Evolutionary conservation across 2,888 invertebrate species (phyloP), one percentile per base, ranked within the genome.

Genomic region (Nomada flava): DNA sequence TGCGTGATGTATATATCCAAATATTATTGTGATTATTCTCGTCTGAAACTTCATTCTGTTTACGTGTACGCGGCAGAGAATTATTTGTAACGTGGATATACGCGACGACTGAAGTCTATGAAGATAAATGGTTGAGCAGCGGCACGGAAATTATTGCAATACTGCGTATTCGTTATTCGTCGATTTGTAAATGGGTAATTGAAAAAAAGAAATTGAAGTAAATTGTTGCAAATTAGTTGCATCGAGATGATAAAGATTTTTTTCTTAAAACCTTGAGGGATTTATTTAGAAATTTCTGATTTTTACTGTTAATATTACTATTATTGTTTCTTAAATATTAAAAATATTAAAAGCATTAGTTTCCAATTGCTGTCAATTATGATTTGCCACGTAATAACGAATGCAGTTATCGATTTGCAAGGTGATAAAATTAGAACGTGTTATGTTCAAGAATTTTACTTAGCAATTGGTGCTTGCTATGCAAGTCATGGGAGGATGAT

Each of bases 11-110:
- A n/a, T 5, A 18, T 5, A 53, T 18, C 9, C 9, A n/a, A 53
- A 15, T n/a, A 53, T n/a, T 18, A 36, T 18, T 18, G 59, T 13
- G 20, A 44, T 5, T 20, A 60, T 18, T 44, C 44, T 42, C 9
- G 20, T 20, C 20, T 44, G 63, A 29, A 26, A 36, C n/a, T n/a
- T 60, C 36, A 36, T 60, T 60, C 36, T 36, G 60, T 60, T 60
- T 60, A 18, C 36, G 5, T 23, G 1, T 36, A 7, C 18, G 18
- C 52, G 29, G 18, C 18, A 3, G 0, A 36, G 18, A 5, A 36
- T 60, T 36, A 42, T 18, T 60, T 36, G 23, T 2, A 18, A 5
- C 11, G 13, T 23, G 23, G 2, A 55, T 11, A 10, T 11, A 26
- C n/a, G 18, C 2, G 36, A 2, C 9, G 15, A 60, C 60, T 42